Percentiles rank a stretch among this genome's conserved stretches.
Conservation (phyloP, 1,140 invertebrate genomes). For the Lamellibrachia luymesi region DNA sequence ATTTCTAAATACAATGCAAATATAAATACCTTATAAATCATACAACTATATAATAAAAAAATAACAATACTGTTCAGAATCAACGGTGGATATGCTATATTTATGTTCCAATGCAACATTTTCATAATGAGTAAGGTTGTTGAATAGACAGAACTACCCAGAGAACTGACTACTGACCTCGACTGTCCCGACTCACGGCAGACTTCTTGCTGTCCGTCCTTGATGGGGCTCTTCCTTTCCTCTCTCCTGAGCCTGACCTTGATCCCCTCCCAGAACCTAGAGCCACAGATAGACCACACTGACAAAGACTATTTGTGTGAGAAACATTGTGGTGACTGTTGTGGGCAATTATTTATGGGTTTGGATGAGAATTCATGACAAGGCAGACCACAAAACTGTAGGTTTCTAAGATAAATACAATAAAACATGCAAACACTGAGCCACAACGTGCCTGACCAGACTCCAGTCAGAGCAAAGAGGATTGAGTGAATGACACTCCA, state of each 20-base stretch:
- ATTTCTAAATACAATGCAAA: no score
- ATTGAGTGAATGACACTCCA: no score
- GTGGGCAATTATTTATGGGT: no score
- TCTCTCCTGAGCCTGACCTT: neutral
- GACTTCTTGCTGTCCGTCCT: neutral
- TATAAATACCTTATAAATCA: no score
- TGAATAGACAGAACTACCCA: neutral
- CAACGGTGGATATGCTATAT: neutral
- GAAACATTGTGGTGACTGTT: no score
- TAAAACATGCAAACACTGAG: no score
- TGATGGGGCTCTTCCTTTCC: neutral
- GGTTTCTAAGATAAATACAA: no score
- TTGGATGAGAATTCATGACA: no score
- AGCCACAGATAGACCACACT: neutral
- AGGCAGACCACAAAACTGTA: no score
- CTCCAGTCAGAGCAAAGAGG: no score
- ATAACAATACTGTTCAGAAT: neutral
- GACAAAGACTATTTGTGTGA: no score
- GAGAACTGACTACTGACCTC: neutral
- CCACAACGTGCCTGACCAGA: no score
- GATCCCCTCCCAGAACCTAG: neutral
- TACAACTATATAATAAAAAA: neutral
- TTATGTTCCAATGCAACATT: neutral
- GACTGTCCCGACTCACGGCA: neutral
- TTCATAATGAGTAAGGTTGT: neutral